Evolutionary conservation across 2,113 vertebrate species (phyloP), one percentile per base, ranked within the genome.

Genomic region (Engystomops pustulosus): DNA sequence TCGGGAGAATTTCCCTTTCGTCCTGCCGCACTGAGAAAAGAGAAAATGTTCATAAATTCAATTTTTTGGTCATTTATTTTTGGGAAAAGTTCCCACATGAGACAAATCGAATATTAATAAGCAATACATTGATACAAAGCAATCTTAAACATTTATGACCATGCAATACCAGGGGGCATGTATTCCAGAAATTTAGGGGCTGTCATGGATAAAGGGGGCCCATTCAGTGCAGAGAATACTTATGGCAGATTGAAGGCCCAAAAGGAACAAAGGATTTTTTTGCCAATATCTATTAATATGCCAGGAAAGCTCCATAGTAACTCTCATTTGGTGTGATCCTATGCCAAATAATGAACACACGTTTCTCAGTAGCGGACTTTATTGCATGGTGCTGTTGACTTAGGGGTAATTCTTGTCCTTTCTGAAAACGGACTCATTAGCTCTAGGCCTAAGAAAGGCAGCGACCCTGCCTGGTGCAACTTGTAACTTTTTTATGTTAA

Each of bases 351-450:
- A 41, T 70, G 17, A 17, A 30, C 25, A 25, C 58, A 77, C 81
- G 76, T 77, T 84, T 67, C 81, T 84, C 30, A 84, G 62, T 68
- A 60, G 30, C 41, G 38, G 30, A 36, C 72, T 68, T 84, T 74
- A 9, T 84, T 84, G 81, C 81, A 77, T 49, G 81, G 81, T 84
- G 72, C 71, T 84, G 55, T 51, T 20, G 81, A 84, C 81, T 6
- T 84, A 77, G 45, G 71, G 81, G 81, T 77, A 76, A 67, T 68
- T 45, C 27, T 60, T 55, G 41, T 18, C 2, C 10, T 0, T 18
- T 10, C 30, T 38, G 67, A 36, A 12, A 36, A 41, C 11, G 3
- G 36, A 9, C 27, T 34, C 14, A 25, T 25, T 11, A 27, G 55
- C 8, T 23, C n/a, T 60, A 6, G 23, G 51, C 51, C 51, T 23